These are phyloP conservation scores for Sebastes alutus DNA, from an alignment of 2,797 vertebrate genomes.

Conservation along the genomic window DNA sequence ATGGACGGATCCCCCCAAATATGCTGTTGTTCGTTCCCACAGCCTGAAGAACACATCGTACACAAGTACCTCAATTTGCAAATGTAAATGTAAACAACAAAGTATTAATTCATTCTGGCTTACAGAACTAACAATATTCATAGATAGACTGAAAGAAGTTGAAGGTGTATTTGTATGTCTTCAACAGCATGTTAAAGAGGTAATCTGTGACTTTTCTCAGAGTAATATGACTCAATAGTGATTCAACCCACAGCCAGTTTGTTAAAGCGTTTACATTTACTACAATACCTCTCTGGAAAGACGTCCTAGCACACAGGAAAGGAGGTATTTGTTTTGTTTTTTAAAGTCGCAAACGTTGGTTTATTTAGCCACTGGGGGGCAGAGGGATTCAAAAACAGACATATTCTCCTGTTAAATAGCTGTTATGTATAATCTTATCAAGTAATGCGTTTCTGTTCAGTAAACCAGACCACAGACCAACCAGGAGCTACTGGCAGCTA, in stretches of 20 bases:
- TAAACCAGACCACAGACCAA: too few species aligned
- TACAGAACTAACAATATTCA: not conserved
- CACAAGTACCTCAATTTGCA: conserved; percentile 3
- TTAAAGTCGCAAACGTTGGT: not conserved
- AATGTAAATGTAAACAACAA: conserved; percentile 12
- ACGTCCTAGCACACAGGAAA: not conserved
- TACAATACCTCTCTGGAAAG: not conserved
- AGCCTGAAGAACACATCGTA: conserved; percentile 1
- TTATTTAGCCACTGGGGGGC: not conserved
- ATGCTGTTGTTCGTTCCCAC: conserved; percentile 21
- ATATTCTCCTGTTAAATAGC: not conserved
- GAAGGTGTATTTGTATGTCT: not conserved
- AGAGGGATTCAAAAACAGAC: not conserved
- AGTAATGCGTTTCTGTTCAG: too few species aligned
- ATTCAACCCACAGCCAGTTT: not conserved
- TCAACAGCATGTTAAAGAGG: not conserved
- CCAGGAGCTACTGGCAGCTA: too few species aligned
- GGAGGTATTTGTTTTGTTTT: not conserved
- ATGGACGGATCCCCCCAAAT: conserved; percentile 33
- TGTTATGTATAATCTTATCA: not conserved
- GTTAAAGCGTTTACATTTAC: not conserved
- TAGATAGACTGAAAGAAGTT: not conserved
- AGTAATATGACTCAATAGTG: not conserved
- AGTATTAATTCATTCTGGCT: not conserved
- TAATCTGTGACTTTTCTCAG: not conserved